Conservation (phyloP, 92 coral and sea anemone species). For the Parazoanthus darwini region DNA sequence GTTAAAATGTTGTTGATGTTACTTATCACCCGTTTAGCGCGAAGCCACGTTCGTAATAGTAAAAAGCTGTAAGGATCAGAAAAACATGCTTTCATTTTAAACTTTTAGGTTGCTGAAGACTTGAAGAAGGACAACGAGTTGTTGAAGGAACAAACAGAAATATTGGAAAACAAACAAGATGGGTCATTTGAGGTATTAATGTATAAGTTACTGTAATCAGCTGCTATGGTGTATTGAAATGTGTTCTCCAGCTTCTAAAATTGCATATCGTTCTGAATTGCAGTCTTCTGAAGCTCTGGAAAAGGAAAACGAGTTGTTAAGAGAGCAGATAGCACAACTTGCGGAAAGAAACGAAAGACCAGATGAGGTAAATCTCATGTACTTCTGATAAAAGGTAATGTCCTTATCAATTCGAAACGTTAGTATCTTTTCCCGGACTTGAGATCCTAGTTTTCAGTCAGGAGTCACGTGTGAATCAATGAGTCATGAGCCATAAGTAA, state of each 20-base stretch:
- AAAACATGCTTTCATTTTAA: not conserved
- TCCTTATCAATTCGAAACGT: not conserved
- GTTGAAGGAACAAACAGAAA: not conserved
- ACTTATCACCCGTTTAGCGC: too few relatives aligned
- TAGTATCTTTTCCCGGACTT: not conserved
- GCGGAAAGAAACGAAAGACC: not conserved
- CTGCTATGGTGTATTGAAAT: too few relatives aligned
- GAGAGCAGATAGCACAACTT: not conserved
- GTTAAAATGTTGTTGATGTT: too few relatives aligned
- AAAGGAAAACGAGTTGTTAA: conserved; percentile 10
- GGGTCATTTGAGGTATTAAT: not conserved
- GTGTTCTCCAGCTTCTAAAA: not conserved
- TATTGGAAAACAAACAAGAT: not conserved
- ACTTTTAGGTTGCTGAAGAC: not conserved
- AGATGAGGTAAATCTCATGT: not conserved
- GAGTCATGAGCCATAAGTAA: too few relatives aligned
- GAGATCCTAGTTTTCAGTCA: too few relatives aligned
- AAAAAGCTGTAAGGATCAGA: not conserved
- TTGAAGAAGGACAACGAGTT: conserved; percentile 1
- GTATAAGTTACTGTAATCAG: too few relatives aligned
- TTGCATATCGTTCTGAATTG: not conserved
- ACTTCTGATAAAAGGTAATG: not conserved
- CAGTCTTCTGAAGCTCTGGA: not conserved
- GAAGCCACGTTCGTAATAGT: not conserved
- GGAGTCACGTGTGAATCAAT: too few relatives aligned